These are phyloP conservation scores for Leptinotarsa rubiginosa DNA, from an alignment of 2,888 invertebrate genomes.

Conservation along the genomic window DNA sequence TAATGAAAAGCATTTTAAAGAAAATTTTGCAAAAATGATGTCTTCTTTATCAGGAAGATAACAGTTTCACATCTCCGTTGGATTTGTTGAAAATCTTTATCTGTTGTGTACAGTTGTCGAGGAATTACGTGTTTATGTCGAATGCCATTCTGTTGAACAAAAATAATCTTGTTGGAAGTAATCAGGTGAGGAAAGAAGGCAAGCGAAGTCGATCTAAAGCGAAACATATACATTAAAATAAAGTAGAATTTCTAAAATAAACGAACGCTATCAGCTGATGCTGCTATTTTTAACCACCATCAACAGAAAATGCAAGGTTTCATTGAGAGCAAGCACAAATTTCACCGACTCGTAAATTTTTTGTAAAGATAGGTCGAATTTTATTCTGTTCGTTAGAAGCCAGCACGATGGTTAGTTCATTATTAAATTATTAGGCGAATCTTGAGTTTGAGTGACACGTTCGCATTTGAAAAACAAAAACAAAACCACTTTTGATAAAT, in stretches of 20 bases:
- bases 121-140: background rate
- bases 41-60: no score
- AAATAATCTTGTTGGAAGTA: background rate
- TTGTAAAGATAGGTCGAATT: background rate
- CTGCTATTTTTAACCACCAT: constrained; percentile 48
- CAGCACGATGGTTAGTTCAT: background rate
- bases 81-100: background rate
- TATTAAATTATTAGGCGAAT: background rate
- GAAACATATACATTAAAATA: constrained; percentile 29
- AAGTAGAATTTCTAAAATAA: constrained; percentile 46
- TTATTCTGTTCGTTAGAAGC: background rate
- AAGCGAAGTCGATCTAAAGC: constrained; percentile 13
- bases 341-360: constrained; percentile 3
- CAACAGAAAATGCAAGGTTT: constrained; percentile 37
- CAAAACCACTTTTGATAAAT: background rate
- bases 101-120: background rate
- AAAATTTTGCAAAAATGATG: no score
- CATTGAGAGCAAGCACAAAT: constrained; percentile 24
- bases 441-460: background rate
- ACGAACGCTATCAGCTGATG: constrained; percentile 49
- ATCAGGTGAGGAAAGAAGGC: constrained; percentile 14
- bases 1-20: no score
- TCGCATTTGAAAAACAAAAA: background rate
- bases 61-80: no score
- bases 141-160: background rate